phyloP scores from a whole-genome alignment of 2,888 invertebrate species.

The Amphimallon solstitiale region DNA sequence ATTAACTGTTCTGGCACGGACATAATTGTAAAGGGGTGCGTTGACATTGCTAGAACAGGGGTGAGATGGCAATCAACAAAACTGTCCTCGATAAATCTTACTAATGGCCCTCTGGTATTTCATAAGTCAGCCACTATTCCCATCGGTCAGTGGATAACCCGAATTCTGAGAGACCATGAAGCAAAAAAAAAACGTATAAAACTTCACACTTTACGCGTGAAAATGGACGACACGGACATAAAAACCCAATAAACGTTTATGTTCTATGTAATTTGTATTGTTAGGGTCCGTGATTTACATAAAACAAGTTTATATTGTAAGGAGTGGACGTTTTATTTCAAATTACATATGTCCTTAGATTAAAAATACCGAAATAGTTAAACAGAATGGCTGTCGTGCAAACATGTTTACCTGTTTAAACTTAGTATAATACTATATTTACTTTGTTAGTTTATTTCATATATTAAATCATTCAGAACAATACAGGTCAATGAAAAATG shows the following conservation, averaged over 20 bases:
- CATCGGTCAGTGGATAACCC: conserved; percentile 34
- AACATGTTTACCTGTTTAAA: no score
- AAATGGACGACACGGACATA: conserved; percentile 19
- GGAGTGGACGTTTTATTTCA: no score
- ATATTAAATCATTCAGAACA: no score
- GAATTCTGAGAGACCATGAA: neutral
- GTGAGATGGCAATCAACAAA: conserved; percentile 55
- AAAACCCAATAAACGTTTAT: conserved; percentile 24
- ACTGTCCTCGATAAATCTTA: conserved; percentile 60
- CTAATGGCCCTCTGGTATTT: conserved; percentile 64
- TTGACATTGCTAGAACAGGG: conserved; percentile 31
- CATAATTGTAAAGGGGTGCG: conserved; percentile 44
- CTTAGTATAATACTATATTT: no score
- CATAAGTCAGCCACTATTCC: conserved; percentile 56
- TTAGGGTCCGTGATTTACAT: conserved; percentile 25
- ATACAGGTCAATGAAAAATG: no score
- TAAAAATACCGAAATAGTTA: no score
- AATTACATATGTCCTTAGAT: no score
- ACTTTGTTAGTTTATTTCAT: no score
- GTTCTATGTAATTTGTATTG: neutral
- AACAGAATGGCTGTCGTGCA: no score
- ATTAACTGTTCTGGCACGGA: conserved; percentile 42
- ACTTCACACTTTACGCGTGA: conserved; percentile 10
- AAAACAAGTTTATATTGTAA: neutral
- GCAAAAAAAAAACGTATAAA: conserved; percentile 7